phyloP scores from a whole-genome alignment of 2,888 invertebrate genomes.

The Pyrocoelia pectoralis region DNA sequence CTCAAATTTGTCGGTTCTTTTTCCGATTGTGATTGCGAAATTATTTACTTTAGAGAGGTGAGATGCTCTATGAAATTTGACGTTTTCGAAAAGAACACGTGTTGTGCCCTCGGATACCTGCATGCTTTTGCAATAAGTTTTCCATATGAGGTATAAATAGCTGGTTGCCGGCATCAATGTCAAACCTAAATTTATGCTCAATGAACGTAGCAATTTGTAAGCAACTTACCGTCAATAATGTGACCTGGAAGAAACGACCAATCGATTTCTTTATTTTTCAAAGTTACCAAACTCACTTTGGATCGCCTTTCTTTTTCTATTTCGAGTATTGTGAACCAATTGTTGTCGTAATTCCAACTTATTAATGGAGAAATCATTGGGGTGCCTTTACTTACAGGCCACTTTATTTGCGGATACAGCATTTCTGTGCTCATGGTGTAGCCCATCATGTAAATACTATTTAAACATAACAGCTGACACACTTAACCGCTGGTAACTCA shows the following conservation, averaged over 20 bases:
- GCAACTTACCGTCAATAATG: conserved; percentile 77
- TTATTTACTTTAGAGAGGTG: conserved; percentile 56
- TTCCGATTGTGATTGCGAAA: conserved; percentile 46
- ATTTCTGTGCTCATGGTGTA: conserved; percentile 76
- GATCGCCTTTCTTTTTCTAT: conserved; percentile 72
- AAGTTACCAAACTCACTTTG: conserved; percentile 71
- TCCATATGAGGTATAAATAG: conserved; percentile 62
- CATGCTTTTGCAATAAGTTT: conserved; percentile 60
- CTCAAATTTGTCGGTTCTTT: conserved; percentile 49
- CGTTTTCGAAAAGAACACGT: conserved; percentile 66
- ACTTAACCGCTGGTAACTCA: too few species aligned
- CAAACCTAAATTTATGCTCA: conserved; percentile 48
- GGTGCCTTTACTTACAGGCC: conserved; percentile 86
- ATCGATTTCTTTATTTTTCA: conserved; percentile 70
- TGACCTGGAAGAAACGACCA: conserved; percentile 81
- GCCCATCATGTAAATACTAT: conserved; percentile 81
- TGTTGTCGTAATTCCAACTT: conserved; percentile 85
- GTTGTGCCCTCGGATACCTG: conserved; percentile 47
- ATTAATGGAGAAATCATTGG: conserved; percentile 84
- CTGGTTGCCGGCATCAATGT: conserved; percentile 70
- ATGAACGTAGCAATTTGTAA: too few species aligned
- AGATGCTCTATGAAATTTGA: conserved; percentile 67
- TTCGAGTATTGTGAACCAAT: conserved; percentile 77
- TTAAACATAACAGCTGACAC: too few species aligned
- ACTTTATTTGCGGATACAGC: conserved; percentile 78